Base-by-base conservation (phyloP, 2,797 vertebrate species). In the Sebastes umbrosus region DNA sequence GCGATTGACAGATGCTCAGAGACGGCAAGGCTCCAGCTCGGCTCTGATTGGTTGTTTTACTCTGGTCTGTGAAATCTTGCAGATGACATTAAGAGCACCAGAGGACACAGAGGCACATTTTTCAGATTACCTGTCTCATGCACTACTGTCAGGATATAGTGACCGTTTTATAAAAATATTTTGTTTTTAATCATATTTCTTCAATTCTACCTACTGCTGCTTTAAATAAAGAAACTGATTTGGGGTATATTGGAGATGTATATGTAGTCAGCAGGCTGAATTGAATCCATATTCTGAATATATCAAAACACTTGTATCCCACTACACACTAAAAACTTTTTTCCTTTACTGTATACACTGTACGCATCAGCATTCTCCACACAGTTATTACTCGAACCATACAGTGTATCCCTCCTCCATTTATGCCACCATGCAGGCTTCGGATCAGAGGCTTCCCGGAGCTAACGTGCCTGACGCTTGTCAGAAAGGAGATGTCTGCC, bases 401-500 rank as follows among this genome's bases (percentile, higher is more conserved):
- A 31, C 75, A 66, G 75, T 79, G 80, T 55, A 29, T 79, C 73
- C 66, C 58, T 18, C 31, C 25, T 5, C 34, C 55, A 27, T 79
- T 80, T 32, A 65, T 75, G 32, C 73, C 68, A 7, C 54, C 9
- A 14, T 14, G 16, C 62, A 64, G 78, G 71, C 79, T 76, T 34
- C 16, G 65, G 82, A 84, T 84, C 82, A 70, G 71, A 81, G 69
- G 52, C 82, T 73, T 85, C 81, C 77, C 50, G 24, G 76, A 58
- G 88, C 83, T 58, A 84, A 87, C 54, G 58, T 25, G 75, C 75
- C 77, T 73, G 79, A 82, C 69, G 43, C 78, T 93, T 93, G 88
- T 84, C 93, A 92, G 81, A 87, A 66, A 87, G 75, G 77, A 85
- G 84, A 83, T 69, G 87, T 82, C 67, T 91, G 68, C 80, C 76